A percentile compares a stretch with the other conserved stretches of the same genome.
phyloP scores from a whole-genome alignment of 1,140 invertebrate species.

The Hesperophylax magnus region DNA sequence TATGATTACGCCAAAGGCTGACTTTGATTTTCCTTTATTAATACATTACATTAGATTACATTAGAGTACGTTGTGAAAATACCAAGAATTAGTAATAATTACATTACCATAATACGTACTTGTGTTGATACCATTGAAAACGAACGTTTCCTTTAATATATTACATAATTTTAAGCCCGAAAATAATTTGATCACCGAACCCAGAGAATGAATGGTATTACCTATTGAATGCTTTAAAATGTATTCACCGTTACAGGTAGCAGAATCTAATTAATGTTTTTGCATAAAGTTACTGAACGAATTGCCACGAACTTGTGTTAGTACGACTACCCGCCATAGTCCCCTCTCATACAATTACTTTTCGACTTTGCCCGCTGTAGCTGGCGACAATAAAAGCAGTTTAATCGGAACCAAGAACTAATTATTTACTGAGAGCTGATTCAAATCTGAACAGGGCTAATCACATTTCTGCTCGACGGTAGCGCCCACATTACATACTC shows the following conservation, averaged over 20 bases:
- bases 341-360: constrained; percentile 36
- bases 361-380: constrained; percentile 17
- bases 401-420: constrained; percentile 30
- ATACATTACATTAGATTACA: no score
- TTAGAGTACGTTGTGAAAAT: no score
- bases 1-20: no score
- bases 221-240: constrained; percentile 33
- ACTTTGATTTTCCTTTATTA: no score
- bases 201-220: not conserved
- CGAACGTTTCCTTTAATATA: no score
- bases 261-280: constrained; percentile 43
- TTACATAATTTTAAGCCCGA: not conserved
- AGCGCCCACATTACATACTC: no score
- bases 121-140: no score
- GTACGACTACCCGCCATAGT: not conserved
- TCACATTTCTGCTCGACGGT: not conserved
- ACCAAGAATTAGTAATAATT: no score
- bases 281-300: constrained; percentile 29
- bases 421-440: constrained; percentile 32
- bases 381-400: constrained; percentile 39
- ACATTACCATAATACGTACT: no score
- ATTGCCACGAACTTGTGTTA: constrained; percentile 35
- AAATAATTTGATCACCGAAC: not conserved
- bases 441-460: constrained; percentile 10
- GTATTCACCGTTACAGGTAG: constrained; percentile 34